Conservation (phyloP, 2,113 vertebrate genomes). For the Lota lota region DNA sequence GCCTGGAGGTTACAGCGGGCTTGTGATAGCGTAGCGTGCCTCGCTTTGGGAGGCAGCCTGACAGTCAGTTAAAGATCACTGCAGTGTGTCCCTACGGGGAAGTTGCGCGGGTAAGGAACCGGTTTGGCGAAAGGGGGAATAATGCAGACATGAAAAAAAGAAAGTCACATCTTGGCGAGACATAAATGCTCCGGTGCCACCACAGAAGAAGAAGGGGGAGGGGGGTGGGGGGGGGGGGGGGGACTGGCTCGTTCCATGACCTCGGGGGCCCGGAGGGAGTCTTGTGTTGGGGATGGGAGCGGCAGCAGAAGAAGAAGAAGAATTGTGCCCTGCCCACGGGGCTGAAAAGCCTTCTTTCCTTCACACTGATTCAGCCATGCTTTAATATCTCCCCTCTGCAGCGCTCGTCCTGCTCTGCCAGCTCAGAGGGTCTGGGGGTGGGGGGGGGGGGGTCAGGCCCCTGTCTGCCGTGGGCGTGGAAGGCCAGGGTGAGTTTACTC, state of each 20-base stretch:
- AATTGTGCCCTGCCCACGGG: conserved; percentile 46
- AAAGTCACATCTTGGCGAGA: conserved; percentile 18
- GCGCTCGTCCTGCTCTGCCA: conserved; percentile 48
- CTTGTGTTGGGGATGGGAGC: conserved; percentile 44
- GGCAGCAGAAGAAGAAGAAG: conserved; percentile 23
- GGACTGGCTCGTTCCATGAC: conserved; percentile 18
- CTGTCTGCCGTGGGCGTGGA: conserved; percentile 43
- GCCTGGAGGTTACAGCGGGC: conserved; percentile 50
- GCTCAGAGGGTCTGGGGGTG: conserved; percentile 31
- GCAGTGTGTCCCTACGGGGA: background rate
- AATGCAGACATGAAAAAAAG: conserved; percentile 20
- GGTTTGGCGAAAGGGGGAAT: conserved; percentile 15
- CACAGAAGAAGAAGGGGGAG: conserved; percentile 11
- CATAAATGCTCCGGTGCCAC: conserved; percentile 30
- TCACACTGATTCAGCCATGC: conserved; percentile 38
- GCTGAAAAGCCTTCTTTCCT: conserved; percentile 31
- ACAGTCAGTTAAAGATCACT: conserved; percentile 28
- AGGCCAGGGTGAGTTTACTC: conserved; percentile 29
- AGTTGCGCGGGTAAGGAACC: background rate
- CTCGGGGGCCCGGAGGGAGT: conserved; percentile 22
- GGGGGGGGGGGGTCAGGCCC: conserved; percentile 1
- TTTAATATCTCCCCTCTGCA: conserved; percentile 42
- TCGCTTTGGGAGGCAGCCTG: conserved; percentile 26
- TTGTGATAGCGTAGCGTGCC: conserved; percentile 24
- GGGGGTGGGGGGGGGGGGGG: background rate